phyloP scores from a whole-genome alignment of 2,113 vertebrate genomes.

The Morone chrysops region DNA sequence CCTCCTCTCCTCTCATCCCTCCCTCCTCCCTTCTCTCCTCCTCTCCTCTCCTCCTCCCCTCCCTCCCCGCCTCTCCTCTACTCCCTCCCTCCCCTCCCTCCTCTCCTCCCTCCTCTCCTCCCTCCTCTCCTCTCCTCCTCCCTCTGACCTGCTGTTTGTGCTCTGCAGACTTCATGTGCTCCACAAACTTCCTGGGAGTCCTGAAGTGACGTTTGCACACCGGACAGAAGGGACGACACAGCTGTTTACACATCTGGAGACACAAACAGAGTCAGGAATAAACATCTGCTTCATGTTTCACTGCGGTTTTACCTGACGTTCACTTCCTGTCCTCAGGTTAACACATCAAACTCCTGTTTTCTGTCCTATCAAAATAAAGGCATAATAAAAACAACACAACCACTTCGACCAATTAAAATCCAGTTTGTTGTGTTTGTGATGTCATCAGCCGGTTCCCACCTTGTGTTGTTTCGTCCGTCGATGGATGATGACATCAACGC shows the following conservation, averaged over 20 bases:
- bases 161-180: constrained; percentile 95
- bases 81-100: no score
- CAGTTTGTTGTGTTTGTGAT: background rate
- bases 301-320: no score
- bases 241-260: constrained; percentile 89
- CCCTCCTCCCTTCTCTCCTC: no score
- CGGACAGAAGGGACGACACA: constrained; percentile 93
- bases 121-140: background rate
- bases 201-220: constrained; percentile 92
- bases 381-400: background rate
- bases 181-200: constrained; percentile 96
- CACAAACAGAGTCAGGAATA: background rate
- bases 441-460: constrained; percentile 78
- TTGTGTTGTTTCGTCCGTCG: constrained; percentile 92
- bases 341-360: no score
- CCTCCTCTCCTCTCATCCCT: no score
- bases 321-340: no score
- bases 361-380: no score
- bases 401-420: background rate
- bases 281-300: no score
- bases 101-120: no score
- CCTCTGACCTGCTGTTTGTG: constrained; percentile 90
- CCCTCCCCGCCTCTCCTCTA: no score
- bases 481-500: constrained; percentile 91
- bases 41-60: no score